Evolutionary conservation across 2,888 invertebrate genomes (phyloP).

Genomic region (Phytoseiulus persimilis): DNA sequence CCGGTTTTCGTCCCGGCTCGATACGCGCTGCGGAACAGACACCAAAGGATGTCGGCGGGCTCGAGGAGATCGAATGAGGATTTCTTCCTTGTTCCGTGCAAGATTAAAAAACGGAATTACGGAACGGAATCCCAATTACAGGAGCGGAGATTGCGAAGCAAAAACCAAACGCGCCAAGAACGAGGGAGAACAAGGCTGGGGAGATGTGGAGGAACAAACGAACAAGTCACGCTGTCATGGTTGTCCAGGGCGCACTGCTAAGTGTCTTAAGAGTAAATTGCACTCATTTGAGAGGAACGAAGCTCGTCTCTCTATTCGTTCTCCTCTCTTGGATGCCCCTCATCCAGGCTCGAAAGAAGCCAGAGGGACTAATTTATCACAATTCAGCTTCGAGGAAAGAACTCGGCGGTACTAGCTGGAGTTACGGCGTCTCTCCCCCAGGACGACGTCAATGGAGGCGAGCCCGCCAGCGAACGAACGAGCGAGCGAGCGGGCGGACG

Average conservation of each 20-base stretch:
- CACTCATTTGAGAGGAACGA: conserved; percentile 16
- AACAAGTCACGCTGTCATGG: not conserved
- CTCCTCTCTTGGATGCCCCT: not conserved
- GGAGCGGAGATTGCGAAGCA: not conserved
- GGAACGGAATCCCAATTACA: not conserved
- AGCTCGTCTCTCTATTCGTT: conserved; percentile 5
- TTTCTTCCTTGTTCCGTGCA: not conserved
- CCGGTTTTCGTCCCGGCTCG: no score
- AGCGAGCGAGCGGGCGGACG: not conserved
- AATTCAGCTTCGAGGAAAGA: conserved; percentile 19
- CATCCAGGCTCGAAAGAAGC: not conserved
- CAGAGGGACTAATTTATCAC: conserved; percentile 38
- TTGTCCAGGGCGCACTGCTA: conserved; percentile 7
- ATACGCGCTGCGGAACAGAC: not conserved
- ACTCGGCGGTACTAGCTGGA: not conserved
- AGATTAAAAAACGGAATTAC: not conserved
- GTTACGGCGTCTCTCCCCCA: not conserved
- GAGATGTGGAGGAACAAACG: not conserved
- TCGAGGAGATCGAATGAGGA: not conserved
- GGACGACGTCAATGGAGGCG: not conserved
- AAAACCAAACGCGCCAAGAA: not conserved
- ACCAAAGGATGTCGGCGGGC: not conserved
- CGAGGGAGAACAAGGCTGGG: not conserved
- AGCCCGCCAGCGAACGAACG: not conserved
- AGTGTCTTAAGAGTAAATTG: conserved; percentile 39